Evolutionary conservation across 2,113 vertebrate genomes (phyloP), one percentile per base, ranked within the genome.

Genomic region (Periophthalmus modestus): DNA sequence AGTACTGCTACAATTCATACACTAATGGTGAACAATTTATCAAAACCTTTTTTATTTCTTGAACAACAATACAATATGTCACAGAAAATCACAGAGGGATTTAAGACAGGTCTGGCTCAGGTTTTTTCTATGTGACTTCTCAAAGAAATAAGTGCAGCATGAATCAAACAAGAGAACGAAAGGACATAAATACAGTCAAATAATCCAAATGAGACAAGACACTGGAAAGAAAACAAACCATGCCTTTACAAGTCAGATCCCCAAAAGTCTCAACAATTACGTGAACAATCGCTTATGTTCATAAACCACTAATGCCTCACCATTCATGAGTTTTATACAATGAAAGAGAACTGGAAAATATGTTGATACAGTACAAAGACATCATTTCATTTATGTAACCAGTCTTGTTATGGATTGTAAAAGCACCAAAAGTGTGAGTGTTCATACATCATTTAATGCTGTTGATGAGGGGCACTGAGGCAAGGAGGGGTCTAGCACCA

Each of bases 81-180:
- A 94, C 93, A 90, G 90, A 93, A 91, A 88, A 92, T 91, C 93
- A 94, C 93, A 93, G 84, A 91, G 88, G 90, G 86, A 82, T 93
- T 94, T 92, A 94, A 95, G 92, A 94, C 92, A 93, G 90, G 91
- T 93, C 89, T 91, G 92, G 92, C 93, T 94, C 92, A 92, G 92
- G 85, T 92, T 65, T 65, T 89, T 91, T 89, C 85, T 87, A 91
- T 81, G 82, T 78, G 74, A 88, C 72, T 82, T 90, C 70, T 83
- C 71, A 39, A 93, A 93, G 87, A 89, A 62, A 85, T 91, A 85
- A 93, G 87, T 94, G 92, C 90, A 92, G 89, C 88, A 88, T 80
- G 88, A 92, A 88, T 84, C 79, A 89, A 91, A 89, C 74, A 74
- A 82, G 75, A 83, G 36, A 43, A 65, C 63, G 67, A 82, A 73